Conservation (phyloP, 2,113 vertebrate genomes). For the Nothoprocta pentlandii region DNA sequence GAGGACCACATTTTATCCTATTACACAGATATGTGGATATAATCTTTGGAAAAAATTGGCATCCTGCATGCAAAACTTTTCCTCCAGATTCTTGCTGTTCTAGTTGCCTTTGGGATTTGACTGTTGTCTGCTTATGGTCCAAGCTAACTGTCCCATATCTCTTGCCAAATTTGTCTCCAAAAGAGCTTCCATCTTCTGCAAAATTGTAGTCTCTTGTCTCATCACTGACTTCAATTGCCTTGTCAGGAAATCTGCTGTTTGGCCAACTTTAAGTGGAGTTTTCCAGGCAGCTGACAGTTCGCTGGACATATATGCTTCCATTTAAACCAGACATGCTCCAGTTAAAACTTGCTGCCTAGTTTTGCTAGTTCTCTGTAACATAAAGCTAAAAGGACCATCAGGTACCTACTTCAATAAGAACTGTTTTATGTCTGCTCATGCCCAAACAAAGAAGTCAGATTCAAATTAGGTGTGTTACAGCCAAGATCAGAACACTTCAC, state of each 20-base stretch:
- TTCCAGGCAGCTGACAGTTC: neutral
- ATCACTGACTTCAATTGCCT: neutral
- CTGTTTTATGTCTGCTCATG: neutral
- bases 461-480: neutral
- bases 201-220: neutral
- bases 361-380: neutral
- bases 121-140: neutral
- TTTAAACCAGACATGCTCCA: neutral
- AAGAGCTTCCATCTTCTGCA: neutral
- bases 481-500: neutral
- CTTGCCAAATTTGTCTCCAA: neutral
- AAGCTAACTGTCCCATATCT: neutral
- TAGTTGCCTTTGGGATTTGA: neutral
- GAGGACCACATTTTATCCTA: neutral
- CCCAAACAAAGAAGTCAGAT: too few species aligned
- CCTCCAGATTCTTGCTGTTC: neutral
- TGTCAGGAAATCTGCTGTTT: neutral
- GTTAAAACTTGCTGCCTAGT: neutral
- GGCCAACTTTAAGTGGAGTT: neutral
- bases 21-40: neutral
- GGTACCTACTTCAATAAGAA: neutral
- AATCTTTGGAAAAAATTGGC: neutral
- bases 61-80: neutral
- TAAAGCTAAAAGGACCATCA: neutral
- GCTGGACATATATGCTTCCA: neutral